Evolutionary conservation across 23 tunicate species (phyloP), one percentile per base, ranked within the genome.

Genomic region (Halocynthia aurantium): DNA sequence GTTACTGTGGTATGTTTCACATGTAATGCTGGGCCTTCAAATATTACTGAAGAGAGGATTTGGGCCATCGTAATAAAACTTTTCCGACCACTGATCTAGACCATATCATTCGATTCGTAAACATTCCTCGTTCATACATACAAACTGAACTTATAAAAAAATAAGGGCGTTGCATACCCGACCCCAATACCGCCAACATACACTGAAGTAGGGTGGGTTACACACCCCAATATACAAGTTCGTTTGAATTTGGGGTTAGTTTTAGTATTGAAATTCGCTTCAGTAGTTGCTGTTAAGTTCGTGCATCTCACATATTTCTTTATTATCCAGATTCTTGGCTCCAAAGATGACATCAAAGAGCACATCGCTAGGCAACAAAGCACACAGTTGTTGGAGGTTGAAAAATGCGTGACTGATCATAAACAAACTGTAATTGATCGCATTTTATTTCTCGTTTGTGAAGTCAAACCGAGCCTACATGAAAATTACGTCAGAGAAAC

Each of bases 381-480:
- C 31, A 70, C 55, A 21, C 82, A 71, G 76, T 53, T 81, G 22
- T 70, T 21, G 54, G 76, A 76, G 15, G 52, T 90, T 8, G 82
- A 72, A 20, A 71, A 75, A 17, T 80, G 87, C 20, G 75, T 88
- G 15, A 52, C 50, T 18, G 55, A 22, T 6, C 76, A 84, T 80
- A 90, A 90, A 74, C 77, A 75, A 6, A 52, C 22, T 19, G 96
- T 90, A 8, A 84, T 90, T 12, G 73, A 71, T 15, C 66, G 96
- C 81, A 81, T 90, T 52, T 80, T 90, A n/a, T 85, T 84, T 15
- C 89, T 90, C 22, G 96, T 90, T 49, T 90, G 85, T 74, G 84
- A 84, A 57, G 96, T 90, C 8, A 81, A 90, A 61, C 96, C 96
- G 18, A 88, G 87, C 53, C 79, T 90, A 6, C 86, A 90, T 63